These are phyloP conservation scores for Malurus melanocephalus DNA, from an alignment of 2,113 vertebrate genomes.

Conservation along the genomic window DNA sequence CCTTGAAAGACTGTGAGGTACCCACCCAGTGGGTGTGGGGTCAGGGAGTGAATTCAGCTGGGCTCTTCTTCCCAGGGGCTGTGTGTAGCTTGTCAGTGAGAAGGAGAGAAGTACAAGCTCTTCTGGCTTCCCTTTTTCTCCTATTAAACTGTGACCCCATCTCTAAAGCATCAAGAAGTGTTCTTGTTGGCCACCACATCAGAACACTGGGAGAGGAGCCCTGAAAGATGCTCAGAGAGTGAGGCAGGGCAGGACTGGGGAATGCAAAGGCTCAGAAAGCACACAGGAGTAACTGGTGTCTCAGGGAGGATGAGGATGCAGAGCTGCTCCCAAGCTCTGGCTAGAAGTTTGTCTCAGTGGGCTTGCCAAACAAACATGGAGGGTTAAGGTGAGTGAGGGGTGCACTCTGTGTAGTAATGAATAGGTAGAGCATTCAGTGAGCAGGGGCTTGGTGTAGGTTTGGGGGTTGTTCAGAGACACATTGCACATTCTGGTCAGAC, in stretches of 20 bases:
- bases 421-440: not conserved
- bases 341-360: not conserved
- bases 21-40: not conserved
- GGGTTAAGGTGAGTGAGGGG: not conserved
- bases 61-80: fast-evolving
- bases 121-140: not conserved
- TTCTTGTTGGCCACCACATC: not conserved
- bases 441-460: not conserved
- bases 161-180: not conserved
- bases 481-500: not conserved
- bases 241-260: not conserved
- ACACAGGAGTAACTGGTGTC: not conserved
- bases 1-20: not conserved
- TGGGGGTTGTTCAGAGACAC: not conserved
- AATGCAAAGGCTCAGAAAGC: not conserved
- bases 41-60: fast-evolving
- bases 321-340: not conserved
- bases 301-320: not conserved
- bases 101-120: not conserved
- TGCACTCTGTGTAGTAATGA: not conserved
- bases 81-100: not conserved
- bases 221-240: not conserved
- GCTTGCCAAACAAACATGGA: not conserved
- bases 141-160: not conserved
- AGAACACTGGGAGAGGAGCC: not conserved